Conservation (phyloP, 2,888 invertebrate genomes). For the Sipha maydis region DNA sequence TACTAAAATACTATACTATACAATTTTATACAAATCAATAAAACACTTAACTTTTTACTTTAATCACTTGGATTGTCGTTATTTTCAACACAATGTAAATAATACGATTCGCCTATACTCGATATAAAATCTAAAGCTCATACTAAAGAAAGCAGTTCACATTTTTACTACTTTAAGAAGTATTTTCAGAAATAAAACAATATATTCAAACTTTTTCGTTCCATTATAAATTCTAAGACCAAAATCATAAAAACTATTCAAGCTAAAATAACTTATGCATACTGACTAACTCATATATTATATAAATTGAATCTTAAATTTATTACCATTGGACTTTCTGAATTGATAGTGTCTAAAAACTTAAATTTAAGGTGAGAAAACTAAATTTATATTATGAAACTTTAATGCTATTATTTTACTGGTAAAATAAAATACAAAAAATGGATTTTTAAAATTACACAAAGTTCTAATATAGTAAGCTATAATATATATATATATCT, state of each 20-base stretch:
- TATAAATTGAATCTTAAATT: slow-evolving; percentile 3
- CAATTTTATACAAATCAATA: too few species aligned
- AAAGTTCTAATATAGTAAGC: neutral
- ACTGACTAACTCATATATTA: neutral
- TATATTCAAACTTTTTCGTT: neutral
- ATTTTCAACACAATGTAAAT: too few species aligned
- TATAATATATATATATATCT: neutral
- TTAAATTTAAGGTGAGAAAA: slow-evolving; percentile 1
- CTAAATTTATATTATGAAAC: neutral
- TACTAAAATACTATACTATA: too few species aligned
- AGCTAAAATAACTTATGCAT: neutral
- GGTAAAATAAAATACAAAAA: too few species aligned
- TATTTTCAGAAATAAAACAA: neutral
- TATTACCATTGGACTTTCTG: neutral
- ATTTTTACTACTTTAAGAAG: neutral
- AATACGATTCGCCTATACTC: too few species aligned
- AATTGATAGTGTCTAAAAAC: slow-evolving; percentile 3
- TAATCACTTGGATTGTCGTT: too few species aligned
- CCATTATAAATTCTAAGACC: slow-evolving; percentile 6
- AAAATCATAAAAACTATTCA: neutral
- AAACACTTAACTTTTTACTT: too few species aligned
- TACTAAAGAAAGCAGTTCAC: neutral
- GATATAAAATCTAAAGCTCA: too few species aligned
- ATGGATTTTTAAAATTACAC: neutral
- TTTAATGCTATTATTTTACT: neutral